Evolutionary conservation across 30 jellyfish, hydroid and myxozoan species (phyloP).

Genomic region (Nemopilema nomurai): DNA sequence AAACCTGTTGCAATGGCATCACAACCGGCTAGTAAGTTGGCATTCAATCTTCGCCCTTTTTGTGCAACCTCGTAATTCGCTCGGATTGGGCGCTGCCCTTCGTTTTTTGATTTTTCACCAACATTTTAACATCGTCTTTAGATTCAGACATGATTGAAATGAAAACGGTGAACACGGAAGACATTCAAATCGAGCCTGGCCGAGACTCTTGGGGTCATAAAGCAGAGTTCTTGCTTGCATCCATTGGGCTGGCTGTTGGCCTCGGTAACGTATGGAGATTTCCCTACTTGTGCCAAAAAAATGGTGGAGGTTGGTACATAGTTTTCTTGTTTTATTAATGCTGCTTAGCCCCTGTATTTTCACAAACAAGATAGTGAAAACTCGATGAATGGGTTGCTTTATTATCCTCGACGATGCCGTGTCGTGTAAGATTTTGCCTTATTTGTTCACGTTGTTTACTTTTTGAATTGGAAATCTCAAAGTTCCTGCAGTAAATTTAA

Average conservation of each 20-base stretch:
- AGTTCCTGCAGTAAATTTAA: too few species aligned
- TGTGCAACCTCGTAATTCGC: too few species aligned
- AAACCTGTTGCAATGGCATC: not conserved
- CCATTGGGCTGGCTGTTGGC: constrained; percentile 92
- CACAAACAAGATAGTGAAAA: too few species aligned
- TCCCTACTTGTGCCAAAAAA: constrained; percentile 86
- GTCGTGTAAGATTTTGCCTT: too few species aligned
- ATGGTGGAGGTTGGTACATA: constrained; percentile 86
- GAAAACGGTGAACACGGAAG: constrained; percentile 53
- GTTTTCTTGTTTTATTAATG: too few species aligned
- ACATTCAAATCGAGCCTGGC: constrained; percentile 25
- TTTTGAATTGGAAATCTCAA: not conserved
- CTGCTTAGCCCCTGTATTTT: too few species aligned
- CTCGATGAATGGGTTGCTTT: too few species aligned
- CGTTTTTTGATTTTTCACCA: not conserved
- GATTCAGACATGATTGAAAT: constrained; percentile 12
- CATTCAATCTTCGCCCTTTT: not conserved
- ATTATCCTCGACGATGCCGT: too few species aligned
- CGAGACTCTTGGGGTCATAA: constrained; percentile 89
- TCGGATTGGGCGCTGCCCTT: not conserved
- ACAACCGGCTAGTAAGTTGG: not conserved
- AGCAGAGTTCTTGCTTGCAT: constrained; percentile 85
- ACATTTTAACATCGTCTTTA: not conserved
- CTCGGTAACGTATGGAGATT: constrained; percentile 91
- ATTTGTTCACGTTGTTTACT: too few species aligned